A percentile compares a stretch with the other conserved stretches of the same genome.
These are phyloP conservation scores for Macrochelys suwanniensis DNA, from an alignment of 2,797 vertebrate genomes.

Conservation along the genomic window DNA sequence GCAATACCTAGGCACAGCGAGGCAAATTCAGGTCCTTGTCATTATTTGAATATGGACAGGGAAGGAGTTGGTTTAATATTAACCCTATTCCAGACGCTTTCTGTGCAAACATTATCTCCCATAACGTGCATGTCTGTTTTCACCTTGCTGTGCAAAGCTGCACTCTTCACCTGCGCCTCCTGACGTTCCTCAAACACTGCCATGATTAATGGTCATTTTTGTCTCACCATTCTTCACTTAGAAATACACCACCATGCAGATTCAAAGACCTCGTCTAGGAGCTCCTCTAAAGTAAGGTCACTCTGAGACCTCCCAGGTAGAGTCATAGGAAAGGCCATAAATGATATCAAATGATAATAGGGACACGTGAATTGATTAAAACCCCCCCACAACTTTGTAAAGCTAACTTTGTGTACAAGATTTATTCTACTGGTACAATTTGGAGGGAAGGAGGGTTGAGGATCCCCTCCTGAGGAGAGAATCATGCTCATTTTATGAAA, in stretches of 20 bases:
- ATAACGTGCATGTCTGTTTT: background rate
- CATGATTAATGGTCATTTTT: conserved; percentile 16
- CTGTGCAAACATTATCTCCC: background rate
- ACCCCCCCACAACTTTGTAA: background rate
- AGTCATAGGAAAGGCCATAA: background rate
- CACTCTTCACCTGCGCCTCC: conserved; percentile 35
- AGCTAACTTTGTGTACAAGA: background rate
- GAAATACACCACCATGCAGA: background rate
- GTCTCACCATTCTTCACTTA: background rate
- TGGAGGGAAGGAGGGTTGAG: accelerated
- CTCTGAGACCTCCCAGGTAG: background rate
- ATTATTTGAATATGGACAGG: background rate
- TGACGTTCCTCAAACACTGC: conserved; percentile 5
- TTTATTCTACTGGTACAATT: background rate
- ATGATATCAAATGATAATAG: background rate
- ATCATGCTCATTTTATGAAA: accelerated
- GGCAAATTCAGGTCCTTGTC: background rate
- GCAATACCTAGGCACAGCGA: accelerated
- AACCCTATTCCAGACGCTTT: conserved; percentile 10
- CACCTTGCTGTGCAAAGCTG: conserved; percentile 27
- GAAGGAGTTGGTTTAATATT: background rate
- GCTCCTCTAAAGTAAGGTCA: background rate
- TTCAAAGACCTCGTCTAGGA: background rate
- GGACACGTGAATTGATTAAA: background rate
- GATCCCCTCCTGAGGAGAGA: background rate